Evolutionary conservation across 2,113 vertebrate genomes (phyloP), one percentile per base, ranked within the genome.

Genomic region (Melanerpes aurifrons): DNA sequence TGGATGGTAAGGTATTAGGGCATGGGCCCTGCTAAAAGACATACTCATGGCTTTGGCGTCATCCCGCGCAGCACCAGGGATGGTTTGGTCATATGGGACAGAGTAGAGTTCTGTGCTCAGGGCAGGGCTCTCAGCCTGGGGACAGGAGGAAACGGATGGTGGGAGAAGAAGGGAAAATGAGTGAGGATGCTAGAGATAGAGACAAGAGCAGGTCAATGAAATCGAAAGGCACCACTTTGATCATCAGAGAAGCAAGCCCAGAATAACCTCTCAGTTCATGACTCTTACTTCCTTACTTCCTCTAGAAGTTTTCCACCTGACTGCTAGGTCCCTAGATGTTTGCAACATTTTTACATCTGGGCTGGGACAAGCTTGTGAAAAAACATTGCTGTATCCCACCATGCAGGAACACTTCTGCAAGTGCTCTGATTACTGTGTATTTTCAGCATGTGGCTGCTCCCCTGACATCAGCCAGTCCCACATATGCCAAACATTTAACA

Each of bases 51-150:
- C 8, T 93, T 84, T 82, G 37, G 54, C 54, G 31, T 81, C 40
- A 40, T 10, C 40, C 40, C 10, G 40, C 10, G 35, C 35, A 54
- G 22, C 12, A 6, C 29, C 10, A 31, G 9, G 4, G 12, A 35
- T 0, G 3, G 10, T 47, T 80, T 56, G 21, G 48, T 71, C 4
- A 5, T 10, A 21, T 0, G 6, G 10, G 9, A 61, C 2, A 3
- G 32, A 25, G 8, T 20, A 82, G 62, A 28, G 59, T 35, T 80
- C 43, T 82, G 45, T 3, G 1, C 35, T 70, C 20, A n/a, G 0
- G 2, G 25, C 69, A 81, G 11, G 21, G 7, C 25, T 48, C 43
- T 37, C 48, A 22, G 4, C 28, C 67, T 69, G 61, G 28, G 15
- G 88, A 9, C 0, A 2, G 66, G 20, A 5, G 37, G 32, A 7